Evolutionary conservation across 2,113 vertebrate genomes (phyloP).

Genomic region (Noctilio leporinus): DNA sequence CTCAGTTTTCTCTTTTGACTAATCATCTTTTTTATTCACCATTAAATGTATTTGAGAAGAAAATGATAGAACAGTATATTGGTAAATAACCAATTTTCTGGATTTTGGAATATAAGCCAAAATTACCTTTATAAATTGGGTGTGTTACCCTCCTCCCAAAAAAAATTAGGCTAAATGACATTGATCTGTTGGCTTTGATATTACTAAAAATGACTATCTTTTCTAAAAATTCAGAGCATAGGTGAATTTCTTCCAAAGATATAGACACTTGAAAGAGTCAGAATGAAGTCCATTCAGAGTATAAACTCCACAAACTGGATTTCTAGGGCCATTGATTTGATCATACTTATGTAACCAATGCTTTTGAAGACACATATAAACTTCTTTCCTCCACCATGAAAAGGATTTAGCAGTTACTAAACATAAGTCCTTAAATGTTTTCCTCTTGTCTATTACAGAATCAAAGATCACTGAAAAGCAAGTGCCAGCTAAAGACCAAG

Average conservation of each 20-base stretch:
- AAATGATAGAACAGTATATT: neutral
- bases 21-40: neutral
- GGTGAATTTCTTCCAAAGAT: neutral
- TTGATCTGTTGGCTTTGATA: neutral
- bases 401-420: neutral
- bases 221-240: neutral
- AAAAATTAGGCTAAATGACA: neutral
- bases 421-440: neutral
- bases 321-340: neutral
- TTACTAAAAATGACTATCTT: slow-evolving; percentile 6
- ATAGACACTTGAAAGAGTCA: neutral
- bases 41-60: neutral
- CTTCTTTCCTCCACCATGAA: neutral
- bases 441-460: slow-evolving; percentile 39
- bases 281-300: neutral
- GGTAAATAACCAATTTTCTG: neutral
- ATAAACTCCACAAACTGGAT: neutral
- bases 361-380: neutral
- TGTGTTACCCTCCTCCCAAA: neutral
- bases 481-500: neutral
- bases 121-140: neutral
- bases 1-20: neutral
- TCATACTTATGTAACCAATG: neutral
- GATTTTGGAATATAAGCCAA: neutral
- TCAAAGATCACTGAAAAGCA: neutral